Evolutionary conservation across 1,140 invertebrate genomes (phyloP).

Genomic region (Trachelipus rathkii): DNA sequence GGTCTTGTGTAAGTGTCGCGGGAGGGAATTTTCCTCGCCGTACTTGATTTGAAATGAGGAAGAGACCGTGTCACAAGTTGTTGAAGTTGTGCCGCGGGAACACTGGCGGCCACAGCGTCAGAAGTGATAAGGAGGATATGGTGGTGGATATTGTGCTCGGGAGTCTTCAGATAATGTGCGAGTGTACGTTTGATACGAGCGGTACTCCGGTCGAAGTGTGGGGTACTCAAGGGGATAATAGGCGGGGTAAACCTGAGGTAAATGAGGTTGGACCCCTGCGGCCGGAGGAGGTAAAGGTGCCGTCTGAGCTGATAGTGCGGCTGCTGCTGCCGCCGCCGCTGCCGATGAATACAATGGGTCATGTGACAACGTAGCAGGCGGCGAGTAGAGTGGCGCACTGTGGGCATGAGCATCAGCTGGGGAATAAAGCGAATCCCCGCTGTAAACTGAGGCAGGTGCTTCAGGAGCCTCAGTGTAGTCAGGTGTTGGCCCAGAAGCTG

Average conservation of each 20-base stretch:
- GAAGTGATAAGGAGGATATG: slow-evolving; percentile 46
- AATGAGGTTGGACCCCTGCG: slow-evolving; percentile 36
- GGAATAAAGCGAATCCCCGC: slow-evolving; percentile 28
- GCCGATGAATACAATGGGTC: slow-evolving; percentile 22
- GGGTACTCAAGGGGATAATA: slow-evolving; percentile 45
- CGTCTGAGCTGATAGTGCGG: slow-evolving; percentile 35
- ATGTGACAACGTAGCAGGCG: slow-evolving; percentile 27
- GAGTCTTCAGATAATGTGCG: slow-evolving; percentile 35
- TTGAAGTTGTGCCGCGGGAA: slow-evolving; percentile 39
- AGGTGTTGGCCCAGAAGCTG: slow-evolving; percentile 19
- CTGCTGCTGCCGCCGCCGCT: slow-evolving; percentile 27
- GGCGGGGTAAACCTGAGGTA: slow-evolving; percentile 43
- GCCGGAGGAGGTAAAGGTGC: slow-evolving; percentile 39
- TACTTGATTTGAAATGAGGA: background rate
- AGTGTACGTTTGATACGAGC: slow-evolving; percentile 37
- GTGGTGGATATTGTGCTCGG: slow-evolving; percentile 42
- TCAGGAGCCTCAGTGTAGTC: slow-evolving; percentile 14
- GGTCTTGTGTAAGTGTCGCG: background rate
- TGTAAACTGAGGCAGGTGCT: slow-evolving; percentile 27
- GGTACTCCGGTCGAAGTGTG: slow-evolving; percentile 43
- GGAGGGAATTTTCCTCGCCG: background rate
- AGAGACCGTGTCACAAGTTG: background rate
- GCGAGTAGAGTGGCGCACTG: slow-evolving; percentile 40
- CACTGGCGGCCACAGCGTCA: slow-evolving; percentile 46
- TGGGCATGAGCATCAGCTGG: slow-evolving; percentile 25